Conservation (phyloP, 2,113 vertebrate genomes). For the Gymnorhina tibicen region DNA sequence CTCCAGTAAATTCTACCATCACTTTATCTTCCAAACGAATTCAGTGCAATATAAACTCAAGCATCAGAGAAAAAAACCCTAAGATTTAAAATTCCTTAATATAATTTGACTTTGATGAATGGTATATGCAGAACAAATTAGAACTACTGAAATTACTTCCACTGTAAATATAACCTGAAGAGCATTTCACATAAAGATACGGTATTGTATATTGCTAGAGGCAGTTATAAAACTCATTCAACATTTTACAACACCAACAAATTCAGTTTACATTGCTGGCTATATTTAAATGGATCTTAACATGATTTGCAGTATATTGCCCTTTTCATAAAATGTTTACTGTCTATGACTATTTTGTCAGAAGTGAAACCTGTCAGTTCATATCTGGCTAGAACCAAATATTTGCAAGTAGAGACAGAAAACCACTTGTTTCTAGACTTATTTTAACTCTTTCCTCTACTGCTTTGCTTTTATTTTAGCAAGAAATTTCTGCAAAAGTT, state of each 20-base stretch:
- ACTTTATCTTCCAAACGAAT: neutral
- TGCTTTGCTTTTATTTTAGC: neutral
- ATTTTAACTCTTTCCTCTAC: neutral
- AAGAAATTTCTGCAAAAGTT: neutral
- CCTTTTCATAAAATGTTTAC: neutral
- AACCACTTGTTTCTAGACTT: neutral
- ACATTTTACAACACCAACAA: neutral
- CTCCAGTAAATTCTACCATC: neutral
- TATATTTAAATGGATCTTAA: neutral
- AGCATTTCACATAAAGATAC: neutral
- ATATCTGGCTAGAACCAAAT: neutral
- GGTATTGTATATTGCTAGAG: neutral
- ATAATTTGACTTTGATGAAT: neutral
- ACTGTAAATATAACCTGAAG: neutral
- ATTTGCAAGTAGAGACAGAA: neutral
- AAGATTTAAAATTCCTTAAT: neutral
- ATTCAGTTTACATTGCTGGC: neutral
- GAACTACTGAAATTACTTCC: neutral
- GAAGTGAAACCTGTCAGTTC: neutral
- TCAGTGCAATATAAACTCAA: neutral
- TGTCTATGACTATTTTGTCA: neutral
- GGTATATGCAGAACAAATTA: neutral
- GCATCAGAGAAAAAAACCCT: neutral
- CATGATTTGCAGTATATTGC: neutral
- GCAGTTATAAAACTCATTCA: neutral